phyloP scores from a whole-genome alignment of 2,888 invertebrate species.

The Plutella xylostella region DNA sequence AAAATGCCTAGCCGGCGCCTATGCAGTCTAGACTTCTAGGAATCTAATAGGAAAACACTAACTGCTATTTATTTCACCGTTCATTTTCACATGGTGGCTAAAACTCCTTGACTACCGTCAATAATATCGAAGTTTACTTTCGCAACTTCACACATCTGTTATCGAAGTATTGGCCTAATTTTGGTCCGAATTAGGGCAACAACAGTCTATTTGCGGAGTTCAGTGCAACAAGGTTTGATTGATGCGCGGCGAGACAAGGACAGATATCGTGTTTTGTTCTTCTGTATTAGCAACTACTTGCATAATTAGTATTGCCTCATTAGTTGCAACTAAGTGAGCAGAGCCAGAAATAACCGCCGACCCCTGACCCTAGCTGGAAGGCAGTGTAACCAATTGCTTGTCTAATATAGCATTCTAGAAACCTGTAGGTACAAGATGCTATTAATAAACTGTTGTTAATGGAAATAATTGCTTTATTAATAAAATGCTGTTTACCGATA shows the following conservation, averaged over 20 bases:
- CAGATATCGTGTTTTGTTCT: constrained; percentile 36
- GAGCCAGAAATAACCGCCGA: constrained; percentile 26
- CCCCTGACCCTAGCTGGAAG: constrained; percentile 13
- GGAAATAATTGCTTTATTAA: too few relatives aligned
- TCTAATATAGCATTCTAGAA: too few relatives aligned
- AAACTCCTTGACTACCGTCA: too few relatives aligned
- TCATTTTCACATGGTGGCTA: too few relatives aligned
- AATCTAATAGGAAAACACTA: background rate
- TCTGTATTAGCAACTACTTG: constrained; percentile 29
- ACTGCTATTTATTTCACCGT: background rate
- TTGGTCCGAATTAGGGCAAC: constrained; percentile 28
- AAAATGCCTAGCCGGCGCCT: constrained; percentile 17
- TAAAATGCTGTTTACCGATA: too few relatives aligned
- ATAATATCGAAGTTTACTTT: too few relatives aligned
- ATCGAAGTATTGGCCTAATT: constrained; percentile 32
- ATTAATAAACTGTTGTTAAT: too few relatives aligned
- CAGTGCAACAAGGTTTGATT: constrained; percentile 38
- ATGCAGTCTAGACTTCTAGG: background rate
- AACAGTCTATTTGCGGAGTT: constrained; percentile 33
- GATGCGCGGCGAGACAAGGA: constrained; percentile 44
- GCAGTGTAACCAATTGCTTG: too few relatives aligned
- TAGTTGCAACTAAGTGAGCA: constrained; percentile 34
- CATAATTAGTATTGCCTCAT: constrained; percentile 41
- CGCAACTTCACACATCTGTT: constrained; percentile 20
- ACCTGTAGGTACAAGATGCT: too few relatives aligned